A percentile compares a stretch with the other conserved stretches of the same genome.
Conservation (phyloP, 1,140 invertebrate genomes). For the Calosoma granatense region DNA sequence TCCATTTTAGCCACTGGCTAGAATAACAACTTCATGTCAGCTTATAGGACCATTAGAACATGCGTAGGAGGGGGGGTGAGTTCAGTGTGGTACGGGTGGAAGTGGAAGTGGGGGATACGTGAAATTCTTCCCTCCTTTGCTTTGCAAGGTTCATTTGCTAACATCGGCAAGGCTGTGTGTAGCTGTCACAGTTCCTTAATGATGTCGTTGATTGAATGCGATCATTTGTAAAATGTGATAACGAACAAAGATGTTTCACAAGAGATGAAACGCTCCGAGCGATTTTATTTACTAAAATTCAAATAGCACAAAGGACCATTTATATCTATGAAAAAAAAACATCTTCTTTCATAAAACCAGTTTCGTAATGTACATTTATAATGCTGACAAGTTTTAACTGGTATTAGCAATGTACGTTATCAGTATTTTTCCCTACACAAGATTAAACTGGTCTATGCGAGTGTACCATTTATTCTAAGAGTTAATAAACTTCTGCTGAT, state of each 20-base stretch:
- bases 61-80: background rate
- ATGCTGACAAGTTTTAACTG: no score
- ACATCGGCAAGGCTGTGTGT: background rate
- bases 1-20: conserved; percentile 5
- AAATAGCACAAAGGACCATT: background rate
- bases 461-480: no score
- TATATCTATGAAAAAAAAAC: no score
- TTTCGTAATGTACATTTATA: no score
- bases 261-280: background rate
- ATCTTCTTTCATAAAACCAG: no score
- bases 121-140: background rate
- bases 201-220: conserved; percentile 6
- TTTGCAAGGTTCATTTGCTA: conserved; percentile 4
- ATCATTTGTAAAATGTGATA: conserved; percentile 9
- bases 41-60: conserved; percentile 3
- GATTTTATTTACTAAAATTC: background rate
- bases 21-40: conserved; percentile 8
- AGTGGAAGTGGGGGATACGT: background rate
- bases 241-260: background rate
- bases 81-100: background rate
- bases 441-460: no score
- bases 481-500: no score
- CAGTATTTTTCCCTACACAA: no score
- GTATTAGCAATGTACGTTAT: no score
- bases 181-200: background rate